Evolutionary conservation across 2,113 vertebrate genomes (phyloP).

Genomic region (Prunella himalayana): DNA sequence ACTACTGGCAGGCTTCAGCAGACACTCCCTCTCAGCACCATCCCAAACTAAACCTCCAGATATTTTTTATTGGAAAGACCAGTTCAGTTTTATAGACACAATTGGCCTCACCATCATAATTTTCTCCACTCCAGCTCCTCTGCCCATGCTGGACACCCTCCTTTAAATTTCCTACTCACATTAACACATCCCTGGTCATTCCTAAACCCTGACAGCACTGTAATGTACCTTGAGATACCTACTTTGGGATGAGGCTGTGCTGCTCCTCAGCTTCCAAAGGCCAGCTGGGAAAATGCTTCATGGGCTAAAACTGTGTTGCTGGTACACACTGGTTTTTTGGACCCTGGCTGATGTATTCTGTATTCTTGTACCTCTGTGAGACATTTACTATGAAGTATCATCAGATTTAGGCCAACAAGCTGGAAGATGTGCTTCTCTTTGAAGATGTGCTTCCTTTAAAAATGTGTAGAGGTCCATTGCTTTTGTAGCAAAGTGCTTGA

Average conservation of each 20-base stretch:
- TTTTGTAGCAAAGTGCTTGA: background rate
- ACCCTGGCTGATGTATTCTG: background rate
- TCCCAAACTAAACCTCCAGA: background rate
- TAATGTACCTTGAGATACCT: accelerated
- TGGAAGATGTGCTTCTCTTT: background rate
- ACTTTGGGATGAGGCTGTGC: background rate
- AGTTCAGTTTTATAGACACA: background rate
- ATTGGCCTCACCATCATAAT: background rate
- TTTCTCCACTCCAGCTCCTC: background rate
- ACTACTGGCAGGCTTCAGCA: background rate
- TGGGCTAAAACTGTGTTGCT: background rate
- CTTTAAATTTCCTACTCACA: background rate
- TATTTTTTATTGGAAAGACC: background rate
- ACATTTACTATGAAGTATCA: background rate
- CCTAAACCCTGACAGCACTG: background rate
- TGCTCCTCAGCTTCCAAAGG: background rate
- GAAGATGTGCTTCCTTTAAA: background rate
- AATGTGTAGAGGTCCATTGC: background rate
- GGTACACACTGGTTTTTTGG: background rate
- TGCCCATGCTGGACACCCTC: background rate
- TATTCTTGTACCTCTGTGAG: background rate
- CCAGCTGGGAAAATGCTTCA: background rate
- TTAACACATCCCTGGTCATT: background rate
- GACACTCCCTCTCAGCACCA: background rate
- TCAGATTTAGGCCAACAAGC: background rate